Conservation (phyloP, 2,797 vertebrate species). For the Trematomus bernacchii region DNA sequence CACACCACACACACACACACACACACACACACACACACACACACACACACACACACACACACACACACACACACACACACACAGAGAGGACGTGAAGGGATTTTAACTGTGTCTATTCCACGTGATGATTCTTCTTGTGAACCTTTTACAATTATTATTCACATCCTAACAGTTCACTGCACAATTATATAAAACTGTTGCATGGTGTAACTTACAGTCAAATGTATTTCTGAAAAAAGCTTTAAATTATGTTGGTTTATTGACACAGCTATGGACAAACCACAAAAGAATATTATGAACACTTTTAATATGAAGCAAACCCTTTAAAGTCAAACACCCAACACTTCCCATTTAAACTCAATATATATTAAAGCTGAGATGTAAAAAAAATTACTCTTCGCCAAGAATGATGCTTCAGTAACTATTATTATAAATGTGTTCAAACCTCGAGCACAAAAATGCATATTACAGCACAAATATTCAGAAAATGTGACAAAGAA, state of each 20-base stretch:
- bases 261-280: background rate
- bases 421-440: constrained; percentile 1
- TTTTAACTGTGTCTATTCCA: background rate
- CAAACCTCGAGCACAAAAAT: constrained; percentile 9
- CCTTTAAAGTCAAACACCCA: background rate
- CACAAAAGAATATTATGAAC: background rate
- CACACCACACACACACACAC: too few species aligned
- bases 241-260: constrained; percentile 14
- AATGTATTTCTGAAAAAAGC: background rate
- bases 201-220: background rate
- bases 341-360: background rate
- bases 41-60: too few species aligned
- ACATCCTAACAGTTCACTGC: background rate
- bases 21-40: too few species aligned
- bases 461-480: background rate
- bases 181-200: background rate
- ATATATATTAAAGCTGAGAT: background rate
- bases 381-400: background rate
- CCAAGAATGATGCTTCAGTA: constrained; percentile 3
- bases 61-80: too few species aligned
- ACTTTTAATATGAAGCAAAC: background rate
- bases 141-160: background rate
- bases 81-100: too few species aligned
- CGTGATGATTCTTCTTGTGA: background rate
- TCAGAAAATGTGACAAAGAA: too few species aligned